Conservation (phyloP, 2,113 vertebrate genomes). For the Semnornis frantzii region DNA sequence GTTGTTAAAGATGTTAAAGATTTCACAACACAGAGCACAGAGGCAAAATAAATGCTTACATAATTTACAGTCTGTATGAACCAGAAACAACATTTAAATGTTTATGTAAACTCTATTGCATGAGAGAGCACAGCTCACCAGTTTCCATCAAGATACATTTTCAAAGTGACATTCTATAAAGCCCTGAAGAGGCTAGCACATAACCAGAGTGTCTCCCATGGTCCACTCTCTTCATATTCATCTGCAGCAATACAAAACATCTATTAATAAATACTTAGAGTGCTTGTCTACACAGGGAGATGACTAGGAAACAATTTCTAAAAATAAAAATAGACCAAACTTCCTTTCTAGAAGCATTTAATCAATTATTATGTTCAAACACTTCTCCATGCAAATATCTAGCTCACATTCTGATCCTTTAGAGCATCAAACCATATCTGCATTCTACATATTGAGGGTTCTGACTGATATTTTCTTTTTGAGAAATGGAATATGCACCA, state of each 20-base stretch:
- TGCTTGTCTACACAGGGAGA: neutral
- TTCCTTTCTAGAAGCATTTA: neutral
- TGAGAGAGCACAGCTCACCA: slow-evolving; percentile 27
- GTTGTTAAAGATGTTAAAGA: no score
- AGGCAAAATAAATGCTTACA: neutral
- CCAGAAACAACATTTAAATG: slow-evolving; percentile 26
- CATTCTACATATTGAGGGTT: neutral
- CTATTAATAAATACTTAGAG: neutral
- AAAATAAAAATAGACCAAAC: neutral
- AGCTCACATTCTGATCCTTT: neutral
- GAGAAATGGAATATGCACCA: neutral
- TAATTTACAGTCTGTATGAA: neutral
- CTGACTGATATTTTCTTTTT: neutral
- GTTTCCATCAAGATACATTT: slow-evolving; percentile 48
- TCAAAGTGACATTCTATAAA: slow-evolving; percentile 42
- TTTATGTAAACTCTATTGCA: slow-evolving; percentile 45
- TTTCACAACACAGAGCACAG: neutral
- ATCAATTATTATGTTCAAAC: neutral
- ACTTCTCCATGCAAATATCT: neutral
- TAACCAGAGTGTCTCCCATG: neutral
- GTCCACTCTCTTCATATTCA: slow-evolving; percentile 6
- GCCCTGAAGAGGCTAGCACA: neutral
- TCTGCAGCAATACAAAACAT: neutral
- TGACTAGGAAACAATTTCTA: neutral
- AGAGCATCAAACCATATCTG: neutral